Evolutionary conservation across 2,113 vertebrate genomes (phyloP).

Genomic region (Hypocryptadius cinnamomeus): DNA sequence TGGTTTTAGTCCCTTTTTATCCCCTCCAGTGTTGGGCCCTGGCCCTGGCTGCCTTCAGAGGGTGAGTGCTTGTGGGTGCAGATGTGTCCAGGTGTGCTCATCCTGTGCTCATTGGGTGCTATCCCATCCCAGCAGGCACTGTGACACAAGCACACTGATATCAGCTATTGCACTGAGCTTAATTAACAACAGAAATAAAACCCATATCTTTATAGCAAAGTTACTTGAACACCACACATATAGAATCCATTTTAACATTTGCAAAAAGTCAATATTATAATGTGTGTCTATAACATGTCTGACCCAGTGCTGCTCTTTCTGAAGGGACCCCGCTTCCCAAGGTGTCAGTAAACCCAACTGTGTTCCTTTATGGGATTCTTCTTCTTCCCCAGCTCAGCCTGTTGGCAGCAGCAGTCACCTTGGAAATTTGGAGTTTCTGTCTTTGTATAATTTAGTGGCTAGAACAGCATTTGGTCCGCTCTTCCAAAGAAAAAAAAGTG

Average conservation of each 20-base stretch:
- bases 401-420: not conserved
- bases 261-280: not conserved
- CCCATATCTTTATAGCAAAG: too few species aligned
- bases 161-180: too few species aligned
- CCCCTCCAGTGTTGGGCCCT: too few species aligned
- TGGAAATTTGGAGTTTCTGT: not conserved
- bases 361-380: not conserved
- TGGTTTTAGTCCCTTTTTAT: too few species aligned
- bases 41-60: not conserved
- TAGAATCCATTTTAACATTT: not conserved
- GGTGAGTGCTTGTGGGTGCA: not conserved
- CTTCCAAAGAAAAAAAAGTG: not conserved
- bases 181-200: too few species aligned
- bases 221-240: not conserved
- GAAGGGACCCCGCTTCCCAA: not conserved
- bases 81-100: not conserved
- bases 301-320: not conserved
- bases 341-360: not conserved
- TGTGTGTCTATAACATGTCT: not conserved
- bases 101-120: not conserved
- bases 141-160: too few species aligned
- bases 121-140: too few species aligned
- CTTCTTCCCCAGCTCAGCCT: not conserved
- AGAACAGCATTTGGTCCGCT: not conserved
- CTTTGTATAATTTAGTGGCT: not conserved